Percentiles rank a stretch among this genome's conserved stretches.
phyloP scores from a whole-genome alignment of 2,888 invertebrate genomes.

The Tenthredo mesomela region DNA sequence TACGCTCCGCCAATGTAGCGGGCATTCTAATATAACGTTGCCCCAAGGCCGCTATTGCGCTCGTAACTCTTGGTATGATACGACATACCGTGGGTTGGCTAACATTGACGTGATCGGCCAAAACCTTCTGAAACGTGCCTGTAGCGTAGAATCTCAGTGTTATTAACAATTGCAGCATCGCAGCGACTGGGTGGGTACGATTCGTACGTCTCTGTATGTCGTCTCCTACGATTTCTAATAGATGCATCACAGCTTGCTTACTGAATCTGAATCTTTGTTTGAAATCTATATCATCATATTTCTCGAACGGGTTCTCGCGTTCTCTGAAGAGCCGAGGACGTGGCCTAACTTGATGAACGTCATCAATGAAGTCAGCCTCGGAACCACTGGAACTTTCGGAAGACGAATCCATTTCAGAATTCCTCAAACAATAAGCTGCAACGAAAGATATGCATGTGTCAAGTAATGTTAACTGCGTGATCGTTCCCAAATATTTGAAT shows the following conservation, averaged over 20 bases:
- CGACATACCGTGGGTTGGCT: slow-evolving; percentile 57
- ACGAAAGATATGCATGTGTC: no score
- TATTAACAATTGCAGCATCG: background rate
- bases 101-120: slow-evolving; percentile 59
- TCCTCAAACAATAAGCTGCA: no score
- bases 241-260: background rate
- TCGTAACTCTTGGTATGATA: slow-evolving; percentile 58
- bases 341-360: no score
- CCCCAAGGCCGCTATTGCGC: slow-evolving; percentile 58
- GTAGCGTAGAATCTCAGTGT: slow-evolving; percentile 53
- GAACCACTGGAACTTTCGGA: no score
- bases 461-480: no score
- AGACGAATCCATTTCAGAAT: no score
- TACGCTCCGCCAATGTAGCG: slow-evolving; percentile 55
- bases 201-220: background rate
- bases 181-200: background rate
- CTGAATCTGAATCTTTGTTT: background rate
- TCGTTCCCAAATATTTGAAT: no score
- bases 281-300: background rate
- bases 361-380: no score
- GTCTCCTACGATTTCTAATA: background rate
- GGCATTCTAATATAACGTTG: slow-evolving; percentile 58
- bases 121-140: slow-evolving; percentile 54
- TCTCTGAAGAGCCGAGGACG: background rate
- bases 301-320: background rate